Base-by-base conservation (phyloP, 2,888 invertebrate species). In the Acheta domesticus region DNA sequence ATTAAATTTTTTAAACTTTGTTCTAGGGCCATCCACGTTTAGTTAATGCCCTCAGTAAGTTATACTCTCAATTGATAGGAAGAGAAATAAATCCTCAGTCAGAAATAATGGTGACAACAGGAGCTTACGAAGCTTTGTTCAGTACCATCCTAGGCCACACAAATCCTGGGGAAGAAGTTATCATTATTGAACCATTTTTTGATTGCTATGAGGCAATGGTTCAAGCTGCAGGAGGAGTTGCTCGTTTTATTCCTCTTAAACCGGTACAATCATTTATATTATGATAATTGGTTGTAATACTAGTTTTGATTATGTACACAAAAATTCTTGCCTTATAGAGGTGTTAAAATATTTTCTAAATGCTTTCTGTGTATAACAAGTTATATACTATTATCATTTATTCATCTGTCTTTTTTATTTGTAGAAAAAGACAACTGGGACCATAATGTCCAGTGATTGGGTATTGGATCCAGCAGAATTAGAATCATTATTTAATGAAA, bases 161-260 rank as follows among this genome's bases (percentile, higher is more conserved):
- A 12, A 94, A 95, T 83, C 90, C 90, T 1, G 97, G 93, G 0
- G 95, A 95, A 86, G 95, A 98, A 89, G 97, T 96, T 80, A 97
- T 99, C 81, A 95, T 99, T 48, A 97, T 99, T 82, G 99, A 99
- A 86, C 99, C 99, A 0, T 99, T 93, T 88, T 99, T 97, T 86
- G 99, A 99, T 87, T 99, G 98, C 85, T 99, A 99, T 85, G 96
- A 94, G 83, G 97, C 97, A 1, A 97, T 99, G 95, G 94, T 98
- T 19, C 91, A 89, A 83, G 91, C 92, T 84, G 96, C 97, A 2
- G 96, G 96, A 1, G 99, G 98, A 0, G 88, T 91, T 21, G 93
- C 97, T 0, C 93, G 91, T 82, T 98, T 94, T 86, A 94, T 99
- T 83, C 93, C 98, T 0, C 88, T 99, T 36, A 91, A 93, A 87